phyloP scores from a whole-genome alignment of 2,113 vertebrate genomes.

The human region GRCh38 chr3:150242501-150243000 shows the following conservation, averaged over 20 bases:
- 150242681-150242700: not conserved
- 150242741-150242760: not conserved
- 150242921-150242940: not conserved
- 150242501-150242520: not conserved
- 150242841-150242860: no score
- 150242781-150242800: not conserved
- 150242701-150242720: not conserved
- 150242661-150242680: not conserved
- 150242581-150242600: not conserved
- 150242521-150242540: not conserved
- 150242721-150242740: not conserved
- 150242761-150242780: not conserved
- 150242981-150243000: not conserved
- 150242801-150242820: not conserved
- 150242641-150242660: not conserved
- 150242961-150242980: not conserved
- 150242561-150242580: not conserved
- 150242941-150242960: not conserved
- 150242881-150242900: not conserved
- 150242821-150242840: not conserved
- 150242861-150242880: not conserved
- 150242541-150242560: constrained; percentile 18
- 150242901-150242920: not conserved
- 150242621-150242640: not conserved
- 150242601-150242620: not conserved